Conservation (phyloP, 1,140 invertebrate genomes). For the Drosophila fuyamai region DNA sequence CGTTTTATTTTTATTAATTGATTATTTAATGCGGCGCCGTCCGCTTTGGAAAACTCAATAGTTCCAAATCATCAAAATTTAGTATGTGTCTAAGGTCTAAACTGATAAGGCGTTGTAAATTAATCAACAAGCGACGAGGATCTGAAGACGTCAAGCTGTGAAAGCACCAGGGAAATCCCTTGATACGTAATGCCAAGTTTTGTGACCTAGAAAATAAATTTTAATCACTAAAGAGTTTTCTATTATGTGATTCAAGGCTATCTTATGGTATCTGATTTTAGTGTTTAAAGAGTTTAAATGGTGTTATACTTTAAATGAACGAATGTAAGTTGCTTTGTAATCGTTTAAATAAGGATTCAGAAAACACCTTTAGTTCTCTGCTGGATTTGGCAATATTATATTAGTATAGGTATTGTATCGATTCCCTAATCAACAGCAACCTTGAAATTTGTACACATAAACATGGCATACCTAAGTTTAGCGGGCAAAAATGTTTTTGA, state of each 20-base stretch:
- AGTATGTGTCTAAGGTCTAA: constrained; percentile 27
- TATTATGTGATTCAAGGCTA: constrained; percentile 6
- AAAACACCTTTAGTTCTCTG: too few relatives aligned
- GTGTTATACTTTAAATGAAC: too few relatives aligned
- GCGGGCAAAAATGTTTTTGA: constrained; percentile 11
- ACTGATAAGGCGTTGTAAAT: constrained; percentile 41
- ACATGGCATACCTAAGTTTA: constrained; percentile 15
- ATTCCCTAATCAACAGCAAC: constrained; percentile 25
- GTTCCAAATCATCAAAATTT: constrained; percentile 11
- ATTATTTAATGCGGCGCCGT: constrained; percentile 42
- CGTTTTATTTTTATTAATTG: constrained; percentile 45
- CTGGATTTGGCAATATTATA: not conserved
- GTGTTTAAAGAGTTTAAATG: not conserved
- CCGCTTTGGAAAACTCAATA: not conserved
- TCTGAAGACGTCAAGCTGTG: constrained; percentile 25
- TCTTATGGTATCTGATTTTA: not conserved
- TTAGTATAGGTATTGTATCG: not conserved
- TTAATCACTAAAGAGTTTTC: not conserved
- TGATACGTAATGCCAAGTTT: constrained; percentile 5
- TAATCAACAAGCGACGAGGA: constrained; percentile 12
- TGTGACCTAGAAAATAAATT: not conserved
- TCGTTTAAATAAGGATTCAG: too few relatives aligned
- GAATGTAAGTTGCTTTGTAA: too few relatives aligned
- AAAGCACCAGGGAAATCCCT: constrained; percentile 25
- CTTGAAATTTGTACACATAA: constrained; percentile 31